phyloP scores from a whole-genome alignment of 2,113 vertebrate species.

The Cariama cristata region DNA sequence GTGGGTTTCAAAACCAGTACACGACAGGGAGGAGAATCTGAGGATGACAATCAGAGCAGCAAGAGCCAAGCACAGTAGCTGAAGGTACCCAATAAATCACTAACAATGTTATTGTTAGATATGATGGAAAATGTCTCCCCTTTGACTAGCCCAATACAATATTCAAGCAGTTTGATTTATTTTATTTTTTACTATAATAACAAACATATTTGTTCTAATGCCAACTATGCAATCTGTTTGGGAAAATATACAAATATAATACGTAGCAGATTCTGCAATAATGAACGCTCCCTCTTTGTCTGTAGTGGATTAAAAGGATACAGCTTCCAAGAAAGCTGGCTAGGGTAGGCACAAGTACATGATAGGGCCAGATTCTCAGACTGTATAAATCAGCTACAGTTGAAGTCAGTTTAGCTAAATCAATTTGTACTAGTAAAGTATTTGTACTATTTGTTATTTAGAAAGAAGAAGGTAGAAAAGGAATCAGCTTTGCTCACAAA shows the following conservation, averaged over 20 bases:
- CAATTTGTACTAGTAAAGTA: not conserved
- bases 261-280: not conserved
- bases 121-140: not conserved
- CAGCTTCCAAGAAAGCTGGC: not conserved
- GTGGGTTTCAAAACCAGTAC: not conserved
- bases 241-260: not conserved
- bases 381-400: not conserved
- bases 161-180: not conserved
- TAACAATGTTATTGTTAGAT: not conserved
- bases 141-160: not conserved
- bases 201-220: not conserved
- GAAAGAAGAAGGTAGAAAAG: not conserved
- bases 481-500: not conserved
- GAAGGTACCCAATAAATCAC: not conserved
- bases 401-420: slow-evolving; percentile 8
- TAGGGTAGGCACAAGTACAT: not conserved
- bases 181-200: not conserved
- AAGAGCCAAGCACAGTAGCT: not conserved
- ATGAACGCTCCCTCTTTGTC: not conserved
- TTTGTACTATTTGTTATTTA: not conserved
- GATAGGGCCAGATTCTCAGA: not conserved
- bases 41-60: not conserved
- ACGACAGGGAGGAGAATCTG: not conserved
- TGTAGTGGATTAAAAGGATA: not conserved
- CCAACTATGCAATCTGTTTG: not conserved